Evolutionary conservation across 2,888 invertebrate genomes (phyloP).

Genomic region (Drosophila anceps): DNA sequence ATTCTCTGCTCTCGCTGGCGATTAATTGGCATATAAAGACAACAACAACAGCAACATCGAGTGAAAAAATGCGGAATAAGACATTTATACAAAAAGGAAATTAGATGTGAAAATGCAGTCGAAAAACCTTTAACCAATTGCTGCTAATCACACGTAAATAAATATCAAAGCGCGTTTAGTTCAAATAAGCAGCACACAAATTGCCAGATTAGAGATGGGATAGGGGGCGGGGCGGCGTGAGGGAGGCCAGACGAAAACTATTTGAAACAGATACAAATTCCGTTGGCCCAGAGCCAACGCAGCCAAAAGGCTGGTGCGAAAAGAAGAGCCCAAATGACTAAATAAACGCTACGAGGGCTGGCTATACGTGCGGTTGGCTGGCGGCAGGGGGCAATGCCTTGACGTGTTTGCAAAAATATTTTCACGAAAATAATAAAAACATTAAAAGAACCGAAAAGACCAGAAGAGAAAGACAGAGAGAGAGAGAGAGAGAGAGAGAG

Average conservation of each 20-base stretch:
- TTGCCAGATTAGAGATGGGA: slow-evolving; percentile 9
- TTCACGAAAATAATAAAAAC: slow-evolving; percentile 55
- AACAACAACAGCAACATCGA: neutral
- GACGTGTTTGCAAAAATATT: slow-evolving; percentile 76
- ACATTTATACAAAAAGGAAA: slow-evolving; percentile 16
- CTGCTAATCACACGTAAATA: slow-evolving; percentile 66
- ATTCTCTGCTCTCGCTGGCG: slow-evolving; percentile 18
- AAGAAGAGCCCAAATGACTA: slow-evolving; percentile 34
- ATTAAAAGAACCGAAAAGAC: slow-evolving; percentile 32
- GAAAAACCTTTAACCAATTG: slow-evolving; percentile 50
- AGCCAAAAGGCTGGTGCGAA: slow-evolving; percentile 43
- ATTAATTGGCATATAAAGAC: slow-evolving; percentile 44
- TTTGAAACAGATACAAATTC: slow-evolving; percentile 76
- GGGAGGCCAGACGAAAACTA: slow-evolving; percentile 51
- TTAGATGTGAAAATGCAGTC: slow-evolving; percentile 23
- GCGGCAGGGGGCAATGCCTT: slow-evolving; percentile 38
- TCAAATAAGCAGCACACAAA: slow-evolving; percentile 53
- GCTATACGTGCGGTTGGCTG: neutral
- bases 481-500: neutral
- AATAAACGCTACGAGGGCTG: slow-evolving; percentile 9
- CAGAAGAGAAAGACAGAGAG: neutral
- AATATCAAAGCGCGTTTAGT: slow-evolving; percentile 65
- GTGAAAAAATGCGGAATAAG: slow-evolving; percentile 10
- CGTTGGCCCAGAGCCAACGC: slow-evolving; percentile 57
- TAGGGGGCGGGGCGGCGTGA: neutral